These are phyloP conservation scores for Natator depressus DNA, from an alignment of 2,113 vertebrate species.

Conservation along the genomic window DNA sequence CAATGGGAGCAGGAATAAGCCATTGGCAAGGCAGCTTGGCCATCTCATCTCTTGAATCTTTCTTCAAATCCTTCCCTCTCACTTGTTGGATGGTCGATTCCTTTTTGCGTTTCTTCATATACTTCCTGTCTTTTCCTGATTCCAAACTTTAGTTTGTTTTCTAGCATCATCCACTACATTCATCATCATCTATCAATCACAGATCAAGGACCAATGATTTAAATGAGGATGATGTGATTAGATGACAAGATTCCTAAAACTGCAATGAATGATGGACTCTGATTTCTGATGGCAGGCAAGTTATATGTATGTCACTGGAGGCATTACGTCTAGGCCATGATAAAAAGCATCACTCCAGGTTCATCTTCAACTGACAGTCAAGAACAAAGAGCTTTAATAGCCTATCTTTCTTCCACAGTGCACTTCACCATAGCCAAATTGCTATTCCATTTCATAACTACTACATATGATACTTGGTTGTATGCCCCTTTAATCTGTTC, in stretches of 20 bases:
- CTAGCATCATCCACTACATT: background rate
- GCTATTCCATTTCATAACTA: constrained; percentile 26
- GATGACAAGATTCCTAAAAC: background rate
- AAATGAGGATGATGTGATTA: background rate
- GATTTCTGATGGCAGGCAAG: constrained; percentile 16
- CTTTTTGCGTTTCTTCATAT: background rate
- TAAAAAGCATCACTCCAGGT: constrained; percentile 32
- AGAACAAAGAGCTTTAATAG: constrained; percentile 48
- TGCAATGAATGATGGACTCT: constrained; percentile 16
- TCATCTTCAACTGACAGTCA: constrained; percentile 52
- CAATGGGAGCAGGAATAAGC: background rate
- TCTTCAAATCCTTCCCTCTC: background rate
- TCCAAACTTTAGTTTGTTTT: background rate
- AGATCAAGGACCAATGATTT: background rate
- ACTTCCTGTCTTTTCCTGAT: background rate
- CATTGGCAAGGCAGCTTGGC: background rate
- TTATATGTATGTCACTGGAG: constrained; percentile 18
- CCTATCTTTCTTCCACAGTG: background rate
- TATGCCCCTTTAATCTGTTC: constrained; percentile 15
- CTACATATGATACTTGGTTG: background rate
- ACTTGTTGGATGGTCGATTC: background rate
- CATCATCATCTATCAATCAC: background rate
- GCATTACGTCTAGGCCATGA: constrained; percentile 23
- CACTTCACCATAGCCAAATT: constrained; percentile 58
- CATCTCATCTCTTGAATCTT: background rate